phyloP scores from a whole-genome alignment of 2,113 vertebrate species.

The Addax nasomaculatus region DNA sequence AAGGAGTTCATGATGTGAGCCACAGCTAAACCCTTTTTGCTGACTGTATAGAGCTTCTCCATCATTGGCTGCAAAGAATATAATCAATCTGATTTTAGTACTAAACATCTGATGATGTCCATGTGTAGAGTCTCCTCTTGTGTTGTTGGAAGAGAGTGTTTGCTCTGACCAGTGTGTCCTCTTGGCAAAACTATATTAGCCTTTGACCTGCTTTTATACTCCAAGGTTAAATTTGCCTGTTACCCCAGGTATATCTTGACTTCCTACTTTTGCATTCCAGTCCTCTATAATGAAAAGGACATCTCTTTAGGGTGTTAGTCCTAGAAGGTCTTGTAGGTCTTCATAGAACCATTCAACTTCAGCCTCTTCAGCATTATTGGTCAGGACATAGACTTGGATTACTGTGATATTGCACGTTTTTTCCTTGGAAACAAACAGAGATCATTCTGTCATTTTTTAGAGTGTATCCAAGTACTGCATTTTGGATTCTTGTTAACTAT shows the following conservation, averaged over 20 bases:
- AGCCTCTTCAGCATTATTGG: neutral
- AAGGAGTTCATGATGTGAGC: neutral
- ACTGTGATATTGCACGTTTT: neutral
- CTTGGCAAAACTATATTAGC: neutral
- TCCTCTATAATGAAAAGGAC: neutral
- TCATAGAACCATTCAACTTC: neutral
- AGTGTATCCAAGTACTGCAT: neutral
- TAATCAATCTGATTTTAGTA: neutral
- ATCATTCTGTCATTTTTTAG: neutral
- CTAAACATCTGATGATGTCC: neutral
- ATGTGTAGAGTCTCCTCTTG: neutral
- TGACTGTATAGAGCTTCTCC: neutral
- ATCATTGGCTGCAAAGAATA: neutral
- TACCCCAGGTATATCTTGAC: neutral
- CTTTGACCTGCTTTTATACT: neutral
- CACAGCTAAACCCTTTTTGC: neutral
- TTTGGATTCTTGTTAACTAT: neutral
- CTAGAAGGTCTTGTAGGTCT: neutral
- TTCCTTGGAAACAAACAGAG: neutral
- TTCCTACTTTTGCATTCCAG: neutral
- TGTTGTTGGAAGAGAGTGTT: neutral
- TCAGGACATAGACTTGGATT: neutral
- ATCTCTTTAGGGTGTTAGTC: neutral
- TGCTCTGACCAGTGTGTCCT: neutral
- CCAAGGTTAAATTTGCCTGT: neutral